phyloP scores from a whole-genome alignment of 1,140 invertebrate species.

The Monochamus saltuarius region DNA sequence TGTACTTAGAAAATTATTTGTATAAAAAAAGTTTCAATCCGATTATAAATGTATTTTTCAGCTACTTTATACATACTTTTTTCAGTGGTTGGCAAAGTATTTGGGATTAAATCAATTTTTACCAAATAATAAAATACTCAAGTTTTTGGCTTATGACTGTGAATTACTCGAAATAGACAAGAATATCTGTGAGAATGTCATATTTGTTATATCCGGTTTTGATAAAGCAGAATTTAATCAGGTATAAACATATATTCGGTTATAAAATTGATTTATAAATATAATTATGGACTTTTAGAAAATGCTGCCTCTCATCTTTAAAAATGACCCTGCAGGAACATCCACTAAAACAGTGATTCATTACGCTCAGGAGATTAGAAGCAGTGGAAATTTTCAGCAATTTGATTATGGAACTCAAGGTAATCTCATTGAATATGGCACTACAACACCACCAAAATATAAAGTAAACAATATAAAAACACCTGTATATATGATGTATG shows the following conservation, averaged over 20 bases:
- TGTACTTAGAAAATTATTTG: too few species aligned
- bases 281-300: slow-evolving; percentile 46
- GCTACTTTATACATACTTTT: slow-evolving; percentile 27
- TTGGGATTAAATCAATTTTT: slow-evolving; percentile 68
- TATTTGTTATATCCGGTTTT: slow-evolving; percentile 68
- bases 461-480: slow-evolving; percentile 62
- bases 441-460: slow-evolving; percentile 64
- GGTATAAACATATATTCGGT: slow-evolving; percentile 10
- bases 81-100: slow-evolving; percentile 58
- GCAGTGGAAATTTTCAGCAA: slow-evolving; percentile 61
- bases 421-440: slow-evolving; percentile 61
- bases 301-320: slow-evolving; percentile 67
- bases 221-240: slow-evolving; percentile 68
- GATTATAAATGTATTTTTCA: not conserved
- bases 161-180: slow-evolving; percentile 59
- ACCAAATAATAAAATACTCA: slow-evolving; percentile 62
- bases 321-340: slow-evolving; percentile 75
- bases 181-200: slow-evolving; percentile 63
- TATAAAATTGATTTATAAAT: not conserved
- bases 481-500: slow-evolving; percentile 69
- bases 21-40: too few species aligned
- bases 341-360: slow-evolving; percentile 76
- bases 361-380: slow-evolving; percentile 64
- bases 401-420: slow-evolving; percentile 66
- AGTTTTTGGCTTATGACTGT: slow-evolving; percentile 64